These are phyloP conservation scores for Blomia tropicalis DNA, from an alignment of 2,888 invertebrate genomes.

Conservation along the genomic window DNA sequence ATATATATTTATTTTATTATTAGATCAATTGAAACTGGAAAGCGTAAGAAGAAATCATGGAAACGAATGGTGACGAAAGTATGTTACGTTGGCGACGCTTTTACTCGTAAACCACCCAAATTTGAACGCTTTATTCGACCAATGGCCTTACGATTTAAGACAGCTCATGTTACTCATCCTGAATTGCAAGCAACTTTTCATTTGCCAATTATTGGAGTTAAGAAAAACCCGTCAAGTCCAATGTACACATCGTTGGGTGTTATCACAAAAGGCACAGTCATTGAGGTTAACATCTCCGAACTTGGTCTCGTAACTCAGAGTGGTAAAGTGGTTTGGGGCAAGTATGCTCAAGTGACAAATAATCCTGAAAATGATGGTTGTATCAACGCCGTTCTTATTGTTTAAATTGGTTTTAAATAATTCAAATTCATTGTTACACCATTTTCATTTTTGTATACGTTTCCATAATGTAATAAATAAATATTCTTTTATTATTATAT, in stretches of 20 bases:
- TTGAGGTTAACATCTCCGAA: slow-evolving; percentile 96
- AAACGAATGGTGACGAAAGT: slow-evolving; percentile 99
- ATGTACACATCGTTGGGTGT: slow-evolving; percentile 95
- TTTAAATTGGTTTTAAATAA: slow-evolving; percentile 45
- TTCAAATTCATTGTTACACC: not conserved
- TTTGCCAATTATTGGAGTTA: slow-evolving; percentile 93
- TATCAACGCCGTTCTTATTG: slow-evolving; percentile 91
- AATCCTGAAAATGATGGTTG: slow-evolving; percentile 99
- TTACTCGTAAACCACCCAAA: slow-evolving; percentile 96
- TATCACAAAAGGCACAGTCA: slow-evolving; percentile 92
- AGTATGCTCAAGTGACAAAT: slow-evolving; percentile 98
- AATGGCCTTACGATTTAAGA: slow-evolving; percentile 87
- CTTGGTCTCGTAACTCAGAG: slow-evolving; percentile 94
- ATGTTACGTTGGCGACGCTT: slow-evolving; percentile 90
- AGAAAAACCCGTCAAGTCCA: slow-evolving; percentile 92
- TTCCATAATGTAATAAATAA: too few relatives aligned
- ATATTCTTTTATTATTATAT: too few relatives aligned
- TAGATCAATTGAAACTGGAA: slow-evolving; percentile 74
- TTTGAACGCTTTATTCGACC: slow-evolving; percentile 96
- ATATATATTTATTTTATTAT: not conserved
- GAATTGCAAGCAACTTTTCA: slow-evolving; percentile 95
- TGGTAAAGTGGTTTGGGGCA: slow-evolving; percentile 99
- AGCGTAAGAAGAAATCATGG: slow-evolving; percentile 88
- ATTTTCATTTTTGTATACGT: not conserved
- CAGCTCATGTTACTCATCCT: slow-evolving; percentile 97